phyloP scores from a whole-genome alignment of 2,113 vertebrate genomes.

The Microtus montanus region DNA sequence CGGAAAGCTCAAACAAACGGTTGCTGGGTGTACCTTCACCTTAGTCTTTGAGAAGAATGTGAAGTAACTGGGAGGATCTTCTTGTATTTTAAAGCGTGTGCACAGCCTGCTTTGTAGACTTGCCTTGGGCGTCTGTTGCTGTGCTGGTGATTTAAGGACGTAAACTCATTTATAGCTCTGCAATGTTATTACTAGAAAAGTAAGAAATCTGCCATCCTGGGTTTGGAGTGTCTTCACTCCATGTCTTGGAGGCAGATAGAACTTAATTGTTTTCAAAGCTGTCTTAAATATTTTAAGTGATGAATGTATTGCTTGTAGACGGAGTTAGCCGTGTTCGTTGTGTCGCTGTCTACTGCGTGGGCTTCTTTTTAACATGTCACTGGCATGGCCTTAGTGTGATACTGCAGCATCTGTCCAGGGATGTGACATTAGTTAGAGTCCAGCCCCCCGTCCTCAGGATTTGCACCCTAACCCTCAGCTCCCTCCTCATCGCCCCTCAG shows the following conservation, averaged over 20 bases:
- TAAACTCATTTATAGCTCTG: background rate
- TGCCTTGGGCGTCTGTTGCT: background rate
- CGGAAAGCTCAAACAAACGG: background rate
- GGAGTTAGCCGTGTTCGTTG: background rate
- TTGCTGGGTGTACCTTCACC: background rate
- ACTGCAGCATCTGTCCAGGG: background rate
- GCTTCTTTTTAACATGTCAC: background rate
- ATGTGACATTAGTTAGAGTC: background rate
- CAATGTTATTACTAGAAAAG: background rate
- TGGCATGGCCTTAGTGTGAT: background rate
- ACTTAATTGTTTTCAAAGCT: background rate
- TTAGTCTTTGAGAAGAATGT: slow-evolving; percentile 40
- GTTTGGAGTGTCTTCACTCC: background rate
- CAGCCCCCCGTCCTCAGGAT: fast-evolving
- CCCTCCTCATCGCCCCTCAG: slow-evolving; percentile 76
- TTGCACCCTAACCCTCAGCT: fast-evolving
- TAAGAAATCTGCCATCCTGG: background rate
- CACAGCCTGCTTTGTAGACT: slow-evolving; percentile 17
- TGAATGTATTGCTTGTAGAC: background rate
- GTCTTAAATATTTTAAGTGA: background rate
- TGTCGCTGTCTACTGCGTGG: background rate
- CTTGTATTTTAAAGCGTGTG: background rate
- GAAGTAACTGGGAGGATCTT: background rate
- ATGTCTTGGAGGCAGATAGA: background rate
- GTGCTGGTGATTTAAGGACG: background rate